Evolutionary conservation across 2,113 vertebrate species (phyloP), one percentile per base, ranked within the genome.

Genomic region (Lepidothrix coronata): DNA sequence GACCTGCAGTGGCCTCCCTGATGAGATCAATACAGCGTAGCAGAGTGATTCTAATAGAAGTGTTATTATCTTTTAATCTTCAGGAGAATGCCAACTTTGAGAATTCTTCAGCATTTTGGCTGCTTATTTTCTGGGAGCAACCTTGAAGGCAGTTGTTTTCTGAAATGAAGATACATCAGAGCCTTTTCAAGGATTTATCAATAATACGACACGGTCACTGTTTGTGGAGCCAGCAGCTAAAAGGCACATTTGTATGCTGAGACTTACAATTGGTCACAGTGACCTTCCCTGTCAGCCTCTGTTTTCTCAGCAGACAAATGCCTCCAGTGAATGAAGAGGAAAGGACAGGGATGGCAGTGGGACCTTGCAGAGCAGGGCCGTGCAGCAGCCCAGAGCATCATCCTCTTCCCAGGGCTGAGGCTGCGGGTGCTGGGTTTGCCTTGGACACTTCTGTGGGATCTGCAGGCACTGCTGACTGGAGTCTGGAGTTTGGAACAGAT

Each of bases 31-130:
- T 98, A 98, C 97, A 96, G 98, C 96, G 95, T 97, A 97, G 97
- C 97, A 72, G 92, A 98, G 97, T 97, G 97, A 98, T 98, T 98
- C 98, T 98, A 98, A 98, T 97, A 98, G 98, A 98, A 98, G 96
- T 96, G 97, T 98, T 98, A 98, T 98, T 98, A 98, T 98, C 98
- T 98, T 98, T 98, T 98, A 98, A 98, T 98, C 98, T 98, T 97
- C 85, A 5, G 97, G 97, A 98, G 98, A 98, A 98, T 89, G 96
- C 97, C 97, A 97, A 93, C 97, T 97, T 97, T 81, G 95, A 96
- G 91, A 97, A 97, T 98, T 96, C 95, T 96, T 96, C 96, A 94
- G 94, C 77, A 67, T 95, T 94, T 65, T 80, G 85, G 79, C 94
- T 93, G 94, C 93, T 97, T 97, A 96, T 97, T 97, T 98, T 98